Percentiles rank a stretch among this genome's conserved stretches.
phyloP scores from a whole-genome alignment of 2,797 vertebrate species.

The Esox lucius region DNA sequence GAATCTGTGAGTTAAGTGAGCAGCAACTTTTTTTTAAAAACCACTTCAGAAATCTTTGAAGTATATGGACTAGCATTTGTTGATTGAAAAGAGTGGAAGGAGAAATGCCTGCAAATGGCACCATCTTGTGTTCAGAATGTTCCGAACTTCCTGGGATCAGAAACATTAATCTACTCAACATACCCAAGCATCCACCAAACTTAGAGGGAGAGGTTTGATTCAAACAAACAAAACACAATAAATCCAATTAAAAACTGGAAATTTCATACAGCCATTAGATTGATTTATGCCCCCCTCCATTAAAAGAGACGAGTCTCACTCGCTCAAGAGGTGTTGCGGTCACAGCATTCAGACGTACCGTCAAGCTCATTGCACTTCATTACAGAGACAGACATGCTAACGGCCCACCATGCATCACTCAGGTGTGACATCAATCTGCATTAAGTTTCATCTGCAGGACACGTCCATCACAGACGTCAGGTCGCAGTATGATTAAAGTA shows the following conservation, averaged over 20 bases:
- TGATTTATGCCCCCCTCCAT: constrained; percentile 13
- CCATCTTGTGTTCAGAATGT: constrained; percentile 57
- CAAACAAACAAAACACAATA: constrained; percentile 14
- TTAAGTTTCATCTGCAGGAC: constrained; percentile 66
- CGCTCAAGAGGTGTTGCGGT: constrained; percentile 36
- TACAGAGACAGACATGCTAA: constrained; percentile 22
- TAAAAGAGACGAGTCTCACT: constrained; percentile 36
- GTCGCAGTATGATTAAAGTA: constrained; percentile 64
- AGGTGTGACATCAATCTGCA: constrained; percentile 63
- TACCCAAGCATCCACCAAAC: constrained; percentile 11
- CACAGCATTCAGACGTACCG: constrained; percentile 63
- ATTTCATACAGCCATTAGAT: constrained; percentile 14
- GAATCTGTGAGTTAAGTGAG: constrained; percentile 20
- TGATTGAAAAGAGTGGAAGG: constrained; percentile 22
- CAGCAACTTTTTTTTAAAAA: constrained; percentile 11
- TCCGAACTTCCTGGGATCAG: not conserved
- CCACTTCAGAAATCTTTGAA: constrained; percentile 34
- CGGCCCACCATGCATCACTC: constrained; percentile 48
- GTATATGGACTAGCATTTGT: constrained; percentile 17
- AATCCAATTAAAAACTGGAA: constrained; percentile 30
- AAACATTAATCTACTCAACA: not conserved
- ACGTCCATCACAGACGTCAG: constrained; percentile 47
- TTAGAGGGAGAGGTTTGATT: constrained; percentile 6
- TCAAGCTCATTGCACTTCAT: constrained; percentile 42
- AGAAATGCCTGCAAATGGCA: constrained; percentile 34